These are phyloP conservation scores for Cyclopterus lumpus DNA, from an alignment of 2,797 vertebrate species.

Conservation along the genomic window DNA sequence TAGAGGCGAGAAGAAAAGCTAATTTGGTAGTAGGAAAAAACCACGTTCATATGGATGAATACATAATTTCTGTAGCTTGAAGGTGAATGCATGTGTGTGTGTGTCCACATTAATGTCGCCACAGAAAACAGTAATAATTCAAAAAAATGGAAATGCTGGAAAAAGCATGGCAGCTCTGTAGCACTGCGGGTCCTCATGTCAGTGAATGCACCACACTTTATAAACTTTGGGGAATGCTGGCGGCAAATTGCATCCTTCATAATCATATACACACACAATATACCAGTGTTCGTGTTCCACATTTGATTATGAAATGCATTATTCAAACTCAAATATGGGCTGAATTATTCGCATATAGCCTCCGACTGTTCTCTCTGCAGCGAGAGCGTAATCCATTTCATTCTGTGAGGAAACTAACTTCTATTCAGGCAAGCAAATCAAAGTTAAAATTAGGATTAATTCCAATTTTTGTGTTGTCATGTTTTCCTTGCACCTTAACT, in stretches of 20 bases:
- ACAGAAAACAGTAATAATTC: constrained; percentile 35
- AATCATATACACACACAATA: constrained; percentile 65
- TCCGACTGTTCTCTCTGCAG: constrained; percentile 55
- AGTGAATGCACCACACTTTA: constrained; percentile 41
- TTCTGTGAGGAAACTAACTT: constrained; percentile 28
- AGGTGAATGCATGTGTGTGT: constrained; percentile 28
- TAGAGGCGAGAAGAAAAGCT: constrained; percentile 20
- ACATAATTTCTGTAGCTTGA: constrained; percentile 18
- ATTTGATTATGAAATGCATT: constrained; percentile 76
- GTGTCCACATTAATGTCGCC: constrained; percentile 21
- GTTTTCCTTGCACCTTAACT: constrained; percentile 62
- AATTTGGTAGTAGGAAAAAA: constrained; percentile 25
- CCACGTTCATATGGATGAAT: constrained; percentile 18
- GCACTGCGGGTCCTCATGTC: constrained; percentile 36
- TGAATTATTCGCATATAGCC: constrained; percentile 68
- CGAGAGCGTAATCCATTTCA: constrained; percentile 43
- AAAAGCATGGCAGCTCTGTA: background rate
- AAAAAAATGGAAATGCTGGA: background rate
- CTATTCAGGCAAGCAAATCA: constrained; percentile 49
- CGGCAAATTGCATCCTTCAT: constrained; percentile 65
- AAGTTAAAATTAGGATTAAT: constrained; percentile 49
- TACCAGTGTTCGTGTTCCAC: constrained; percentile 60
- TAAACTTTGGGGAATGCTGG: constrained; percentile 57
- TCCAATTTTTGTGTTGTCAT: constrained; percentile 48
- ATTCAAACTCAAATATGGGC: constrained; percentile 68